Conservation (phyloP, 2,888 invertebrate genomes). For the Rhagium mordax region DNA sequence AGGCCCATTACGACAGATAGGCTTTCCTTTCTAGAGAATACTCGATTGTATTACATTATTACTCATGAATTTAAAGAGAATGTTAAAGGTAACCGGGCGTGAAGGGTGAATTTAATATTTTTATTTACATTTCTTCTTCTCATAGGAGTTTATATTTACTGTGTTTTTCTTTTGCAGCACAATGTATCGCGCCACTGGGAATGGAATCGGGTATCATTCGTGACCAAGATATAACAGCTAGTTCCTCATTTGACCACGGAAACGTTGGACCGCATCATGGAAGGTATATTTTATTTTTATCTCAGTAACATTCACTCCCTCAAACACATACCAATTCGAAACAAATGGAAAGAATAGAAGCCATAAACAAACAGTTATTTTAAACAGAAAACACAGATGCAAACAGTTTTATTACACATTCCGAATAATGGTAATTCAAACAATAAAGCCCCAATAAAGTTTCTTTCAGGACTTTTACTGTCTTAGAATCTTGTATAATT, state of each 20-base stretch:
- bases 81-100: no score
- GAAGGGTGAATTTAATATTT: no score
- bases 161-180: conserved; percentile 75
- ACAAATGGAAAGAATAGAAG: neutral
- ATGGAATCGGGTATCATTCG: conserved; percentile 89
- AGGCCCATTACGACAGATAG: neutral
- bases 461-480: conserved; percentile 9
- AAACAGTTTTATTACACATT: conserved; percentile 23
- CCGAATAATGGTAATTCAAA: conserved; percentile 17
- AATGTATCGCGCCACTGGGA: conserved; percentile 86
- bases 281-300: conserved; percentile 73
- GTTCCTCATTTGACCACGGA: conserved; percentile 87
- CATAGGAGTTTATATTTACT: neutral
- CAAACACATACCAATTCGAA: neutral
- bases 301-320: neutral
- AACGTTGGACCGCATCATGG: conserved; percentile 90
- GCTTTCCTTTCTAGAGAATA: neutral
- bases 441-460: conserved; percentile 16
- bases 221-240: conserved; percentile 86
- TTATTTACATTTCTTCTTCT: no score
- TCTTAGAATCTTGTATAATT: conserved; percentile 18
- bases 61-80: no score
- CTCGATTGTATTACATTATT: conserved; percentile 15
- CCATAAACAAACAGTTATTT: conserved; percentile 3
- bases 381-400: conserved; percentile 23